These are phyloP conservation scores for Adelosebastes latens DNA, from an alignment of 2,797 vertebrate species.

Conservation along the genomic window DNA sequence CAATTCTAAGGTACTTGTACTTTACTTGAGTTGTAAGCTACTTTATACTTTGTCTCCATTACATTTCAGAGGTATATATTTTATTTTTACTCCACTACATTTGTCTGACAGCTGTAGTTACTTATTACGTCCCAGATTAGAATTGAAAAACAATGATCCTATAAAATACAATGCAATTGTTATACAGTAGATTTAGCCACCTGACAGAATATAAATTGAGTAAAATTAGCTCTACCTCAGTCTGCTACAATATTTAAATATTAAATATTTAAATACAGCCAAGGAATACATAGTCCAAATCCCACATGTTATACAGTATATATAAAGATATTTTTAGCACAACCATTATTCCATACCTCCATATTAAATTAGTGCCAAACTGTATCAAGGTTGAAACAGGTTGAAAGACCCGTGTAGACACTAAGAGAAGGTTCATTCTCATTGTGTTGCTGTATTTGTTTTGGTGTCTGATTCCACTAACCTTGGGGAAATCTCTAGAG, in stretches of 20 bases:
- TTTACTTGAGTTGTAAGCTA: no score
- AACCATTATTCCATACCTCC: not conserved
- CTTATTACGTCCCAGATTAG: no score
- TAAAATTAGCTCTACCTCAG: no score
- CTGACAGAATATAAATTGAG: no score
- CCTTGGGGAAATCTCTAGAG: slow-evolving; percentile 17
- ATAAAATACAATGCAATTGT: no score
- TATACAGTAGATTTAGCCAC: no score
- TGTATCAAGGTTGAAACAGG: not conserved
- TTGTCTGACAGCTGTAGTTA: no score
- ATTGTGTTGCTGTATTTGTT: slow-evolving; percentile 11
- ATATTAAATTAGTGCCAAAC: not conserved
- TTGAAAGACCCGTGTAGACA: not conserved
- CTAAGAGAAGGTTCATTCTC: not conserved
- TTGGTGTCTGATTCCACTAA: slow-evolving; percentile 28
- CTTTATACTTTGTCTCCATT: no score
- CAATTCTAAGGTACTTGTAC: no score
- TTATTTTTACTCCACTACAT: no score
- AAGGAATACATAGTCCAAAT: not conserved
- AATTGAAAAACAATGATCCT: no score
- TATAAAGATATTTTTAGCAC: not conserved
- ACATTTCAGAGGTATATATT: no score
- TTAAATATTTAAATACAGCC: not conserved
- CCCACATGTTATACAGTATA: not conserved
- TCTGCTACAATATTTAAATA: not conserved